Evolutionary conservation across 2,797 vertebrate genomes (phyloP).

Genomic region (Diceros bicornis): DNA sequence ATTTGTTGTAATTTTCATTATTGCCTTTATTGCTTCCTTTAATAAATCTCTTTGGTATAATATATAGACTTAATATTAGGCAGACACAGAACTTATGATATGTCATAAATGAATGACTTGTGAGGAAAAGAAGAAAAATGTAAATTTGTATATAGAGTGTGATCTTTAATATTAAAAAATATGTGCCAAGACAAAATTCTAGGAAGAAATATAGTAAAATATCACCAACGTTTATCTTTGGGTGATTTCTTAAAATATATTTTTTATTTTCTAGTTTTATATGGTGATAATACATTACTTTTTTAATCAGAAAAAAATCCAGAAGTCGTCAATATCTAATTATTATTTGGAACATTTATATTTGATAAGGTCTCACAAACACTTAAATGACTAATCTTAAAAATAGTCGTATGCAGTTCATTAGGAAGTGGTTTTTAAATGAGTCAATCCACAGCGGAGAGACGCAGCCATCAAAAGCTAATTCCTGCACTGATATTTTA

Average conservation of each 20-base stretch:
- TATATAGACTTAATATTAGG: not conserved
- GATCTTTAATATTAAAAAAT: conserved; percentile 14
- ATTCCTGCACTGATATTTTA: not conserved
- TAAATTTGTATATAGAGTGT: not conserved
- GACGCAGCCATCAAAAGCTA: not conserved
- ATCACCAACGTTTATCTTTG: not conserved
- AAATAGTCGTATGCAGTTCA: not conserved
- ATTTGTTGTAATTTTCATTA: not conserved
- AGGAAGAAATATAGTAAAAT: not conserved
- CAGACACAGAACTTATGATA: not conserved
- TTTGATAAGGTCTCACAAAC: conserved; percentile 1
- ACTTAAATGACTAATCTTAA: not conserved
- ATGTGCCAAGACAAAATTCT: conserved; percentile 20
- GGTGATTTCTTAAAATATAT: not conserved
- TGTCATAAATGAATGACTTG: not conserved
- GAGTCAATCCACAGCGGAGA: not conserved
- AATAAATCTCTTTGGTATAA: not conserved
- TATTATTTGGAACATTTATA: not conserved
- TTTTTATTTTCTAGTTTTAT: conserved; percentile 27
- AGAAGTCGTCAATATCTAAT: not conserved
- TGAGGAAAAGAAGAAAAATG: conserved; percentile 3
- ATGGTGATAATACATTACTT: not conserved
- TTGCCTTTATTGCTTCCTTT: not conserved
- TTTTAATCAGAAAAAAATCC: not conserved
- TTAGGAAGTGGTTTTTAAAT: not conserved